Evolutionary conservation across 2,888 invertebrate genomes (phyloP).

Genomic region (Caenorhabditis sp.): DNA sequence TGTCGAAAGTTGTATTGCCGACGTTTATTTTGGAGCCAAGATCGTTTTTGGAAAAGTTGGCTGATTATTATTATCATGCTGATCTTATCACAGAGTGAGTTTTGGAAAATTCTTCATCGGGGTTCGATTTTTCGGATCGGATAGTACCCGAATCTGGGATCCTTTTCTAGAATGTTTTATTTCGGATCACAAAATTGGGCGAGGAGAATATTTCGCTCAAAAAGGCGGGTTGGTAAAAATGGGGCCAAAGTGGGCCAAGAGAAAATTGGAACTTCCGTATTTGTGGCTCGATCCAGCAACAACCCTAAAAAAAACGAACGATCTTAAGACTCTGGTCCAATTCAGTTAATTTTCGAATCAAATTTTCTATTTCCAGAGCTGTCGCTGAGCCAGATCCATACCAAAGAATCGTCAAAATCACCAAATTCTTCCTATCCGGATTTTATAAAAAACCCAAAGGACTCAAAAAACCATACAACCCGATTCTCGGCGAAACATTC

Average conservation of each 20-base stretch:
- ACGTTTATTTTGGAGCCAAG: conserved; percentile 97
- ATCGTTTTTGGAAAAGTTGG: conserved; percentile 98
- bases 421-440: conserved; percentile 92
- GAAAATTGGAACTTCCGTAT: too few species aligned
- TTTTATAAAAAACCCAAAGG: conserved; percentile 98
- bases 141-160: too few species aligned
- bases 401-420: conserved; percentile 80
- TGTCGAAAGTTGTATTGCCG: conserved; percentile 91
- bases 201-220: too few species aligned
- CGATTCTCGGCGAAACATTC: conserved; percentile 95
- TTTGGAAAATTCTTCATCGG: too few species aligned
- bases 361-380: conserved; percentile 44
- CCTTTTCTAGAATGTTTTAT: too few species aligned
- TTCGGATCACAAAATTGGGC: too few species aligned
- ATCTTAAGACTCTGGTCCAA: too few species aligned
- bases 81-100: conserved; percentile 83
- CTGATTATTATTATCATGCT: conserved; percentile 96
- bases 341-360: background rate
- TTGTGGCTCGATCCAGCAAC: too few species aligned
- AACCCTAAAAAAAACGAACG: too few species aligned
- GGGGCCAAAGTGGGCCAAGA: too few species aligned
- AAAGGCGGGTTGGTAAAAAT: too few species aligned
- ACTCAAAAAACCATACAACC: conserved; percentile 98
- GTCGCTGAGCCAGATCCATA: conserved; percentile 83
- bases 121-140: too few species aligned